These are phyloP conservation scores for Amblyornis subalaris DNA, from an alignment of 2,113 vertebrate species.

Conservation along the genomic window DNA sequence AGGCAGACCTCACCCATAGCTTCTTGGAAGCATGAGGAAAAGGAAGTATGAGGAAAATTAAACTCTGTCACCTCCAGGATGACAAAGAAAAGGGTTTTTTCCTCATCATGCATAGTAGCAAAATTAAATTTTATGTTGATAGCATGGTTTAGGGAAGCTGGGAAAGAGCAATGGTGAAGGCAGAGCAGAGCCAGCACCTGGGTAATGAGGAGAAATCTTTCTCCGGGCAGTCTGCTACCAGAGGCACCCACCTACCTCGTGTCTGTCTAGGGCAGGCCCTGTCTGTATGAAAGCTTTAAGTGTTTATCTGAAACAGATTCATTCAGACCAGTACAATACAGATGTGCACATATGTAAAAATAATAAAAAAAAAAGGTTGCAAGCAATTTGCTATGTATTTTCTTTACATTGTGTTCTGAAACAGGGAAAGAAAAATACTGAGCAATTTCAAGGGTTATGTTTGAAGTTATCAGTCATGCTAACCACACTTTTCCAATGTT, in stretches of 20 bases:
- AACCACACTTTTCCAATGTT: background rate
- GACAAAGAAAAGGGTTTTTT: background rate
- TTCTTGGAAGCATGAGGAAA: background rate
- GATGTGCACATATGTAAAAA: background rate
- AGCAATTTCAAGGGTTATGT: background rate
- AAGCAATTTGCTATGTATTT: background rate
- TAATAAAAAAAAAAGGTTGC: accelerated
- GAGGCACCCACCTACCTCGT: background rate
- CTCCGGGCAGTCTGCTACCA: background rate
- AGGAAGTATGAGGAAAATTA: background rate
- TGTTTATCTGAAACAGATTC: background rate
- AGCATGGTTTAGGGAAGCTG: background rate
- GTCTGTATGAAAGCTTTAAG: background rate
- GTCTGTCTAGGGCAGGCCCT: background rate
- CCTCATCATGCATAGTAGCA: background rate
- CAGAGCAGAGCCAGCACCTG: background rate
- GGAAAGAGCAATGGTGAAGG: background rate
- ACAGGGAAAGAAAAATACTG: background rate
- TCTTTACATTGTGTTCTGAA: background rate
- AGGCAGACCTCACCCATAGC: background rate
- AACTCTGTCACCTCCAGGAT: background rate
- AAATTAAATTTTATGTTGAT: background rate
- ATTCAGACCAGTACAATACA: background rate
- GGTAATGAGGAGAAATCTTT: background rate
- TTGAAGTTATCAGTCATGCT: background rate